A percentile compares a stretch with the other conserved stretches of the same genome.
These are phyloP conservation scores for Bombyx mandarina DNA, from an alignment of 1,140 invertebrate species.

Conservation along the genomic window DNA sequence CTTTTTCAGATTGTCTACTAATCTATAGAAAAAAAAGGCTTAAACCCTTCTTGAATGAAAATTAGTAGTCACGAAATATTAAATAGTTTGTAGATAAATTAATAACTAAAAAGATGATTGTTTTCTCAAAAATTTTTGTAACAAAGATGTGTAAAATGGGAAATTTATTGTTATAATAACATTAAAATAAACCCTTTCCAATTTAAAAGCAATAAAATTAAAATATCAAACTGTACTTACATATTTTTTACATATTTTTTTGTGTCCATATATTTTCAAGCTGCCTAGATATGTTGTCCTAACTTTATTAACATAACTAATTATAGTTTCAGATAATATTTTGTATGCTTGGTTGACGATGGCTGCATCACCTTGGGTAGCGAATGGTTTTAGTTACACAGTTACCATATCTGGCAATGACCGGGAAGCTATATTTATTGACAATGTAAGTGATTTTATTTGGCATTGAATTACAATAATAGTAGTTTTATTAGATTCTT, in stretches of 20 bases:
- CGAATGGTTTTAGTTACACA: slow-evolving; percentile 46
- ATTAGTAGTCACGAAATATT: too few species aligned
- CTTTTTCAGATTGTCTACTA: too few species aligned
- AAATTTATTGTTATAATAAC: too few species aligned
- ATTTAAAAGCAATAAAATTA: too few species aligned
- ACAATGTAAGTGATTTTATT: slow-evolving; percentile 40
- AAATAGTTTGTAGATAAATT: too few species aligned
- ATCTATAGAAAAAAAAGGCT: too few species aligned
- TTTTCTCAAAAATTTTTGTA: too few species aligned
- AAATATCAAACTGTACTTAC: too few species aligned
- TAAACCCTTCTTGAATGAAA: too few species aligned
- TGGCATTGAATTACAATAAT: not conserved
- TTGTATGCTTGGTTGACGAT: slow-evolving; percentile 54
- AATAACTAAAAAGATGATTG: too few species aligned
- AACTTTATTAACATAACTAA: not conserved
- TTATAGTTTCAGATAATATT: slow-evolving; percentile 29
- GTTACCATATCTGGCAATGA: slow-evolving; percentile 59
- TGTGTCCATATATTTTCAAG: not conserved
- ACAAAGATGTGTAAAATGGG: too few species aligned
- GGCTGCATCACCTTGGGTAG: slow-evolving; percentile 52
- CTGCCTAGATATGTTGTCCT: not conserved
- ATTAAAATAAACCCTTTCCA: too few species aligned
- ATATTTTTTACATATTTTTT: not conserved
- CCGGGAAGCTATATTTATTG: slow-evolving; percentile 58
- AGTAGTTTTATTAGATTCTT: not conserved